Base-by-base conservation (phyloP, 2,113 vertebrate species). In the Aptenodytes forsteri region DNA sequence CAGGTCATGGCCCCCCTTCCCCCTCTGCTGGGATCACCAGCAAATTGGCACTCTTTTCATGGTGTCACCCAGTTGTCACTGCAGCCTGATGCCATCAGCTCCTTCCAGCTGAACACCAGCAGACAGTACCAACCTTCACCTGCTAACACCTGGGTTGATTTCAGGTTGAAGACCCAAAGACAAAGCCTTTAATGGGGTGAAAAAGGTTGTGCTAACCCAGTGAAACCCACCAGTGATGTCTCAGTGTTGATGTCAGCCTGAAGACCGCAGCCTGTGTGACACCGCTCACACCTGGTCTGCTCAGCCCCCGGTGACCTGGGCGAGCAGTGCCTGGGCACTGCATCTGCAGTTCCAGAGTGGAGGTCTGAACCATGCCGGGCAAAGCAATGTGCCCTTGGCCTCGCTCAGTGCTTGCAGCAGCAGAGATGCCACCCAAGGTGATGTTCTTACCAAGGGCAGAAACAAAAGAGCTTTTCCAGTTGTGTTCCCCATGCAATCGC, bases 271-370 rank as follows among this genome's bases (percentile, higher is more conserved):
- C 22, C n/a, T 21, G n/a, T 16, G 61, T 29, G 75, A n/a, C 4
- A 4, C 32, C 2, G 0, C n/a, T 54, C 4, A 1, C 0, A 1
- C 32, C 54, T 34, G 82, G 58, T 4, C 0, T 7, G 2, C 7
- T 25, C 58, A 67, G 83, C 6, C 13, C 81, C 17, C 1, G 0
- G 23, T 3, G 36, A 27, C 67, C 34, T 27, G 83, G 62, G 56
- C 8, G 5, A 32, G 56, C 70, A 15, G 40, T 14, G 38, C 29
- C 30, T 26, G 50, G 36, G 46, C 67, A 5, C 66, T 55, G 38
- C 40, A 7, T 6, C 78, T 26, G 46, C 23, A 16, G 11, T 2
- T 23, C 54, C 40, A 19, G 55, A 42, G 49, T 1, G 26, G 36
- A 62, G 85, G 13, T 32, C 55, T 34, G 73, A 46, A 19, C 91